These are phyloP conservation scores for cattle (Bos taurus) DNA, from an alignment of 2,113 vertebrate genomes.

Conservation along the genomic window ARS-UCD2.0 NC_037357.1:105854001-105854500, in stretches of 20 bases:
- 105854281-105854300: not conserved
- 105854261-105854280: not conserved
- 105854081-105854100: not conserved
- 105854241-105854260: not conserved
- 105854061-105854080: not conserved
- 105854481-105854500: too few relatives aligned
- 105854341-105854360: not conserved
- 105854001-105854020: not conserved
- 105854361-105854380: not conserved
- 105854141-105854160: not conserved
- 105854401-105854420: not conserved
- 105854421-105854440: not conserved
- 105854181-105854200: not conserved
- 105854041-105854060: not conserved
- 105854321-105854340: not conserved
- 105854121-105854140: not conserved
- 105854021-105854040: not conserved
- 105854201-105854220: not conserved
- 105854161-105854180: not conserved
- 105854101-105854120: not conserved
- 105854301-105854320: not conserved
- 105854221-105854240: not conserved
- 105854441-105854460: too few relatives aligned
- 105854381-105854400: not conserved
- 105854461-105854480: too few relatives aligned